phyloP scores from a whole-genome alignment of 2,888 invertebrate genomes.

The Caenorhabditis doughertyi region DNA sequence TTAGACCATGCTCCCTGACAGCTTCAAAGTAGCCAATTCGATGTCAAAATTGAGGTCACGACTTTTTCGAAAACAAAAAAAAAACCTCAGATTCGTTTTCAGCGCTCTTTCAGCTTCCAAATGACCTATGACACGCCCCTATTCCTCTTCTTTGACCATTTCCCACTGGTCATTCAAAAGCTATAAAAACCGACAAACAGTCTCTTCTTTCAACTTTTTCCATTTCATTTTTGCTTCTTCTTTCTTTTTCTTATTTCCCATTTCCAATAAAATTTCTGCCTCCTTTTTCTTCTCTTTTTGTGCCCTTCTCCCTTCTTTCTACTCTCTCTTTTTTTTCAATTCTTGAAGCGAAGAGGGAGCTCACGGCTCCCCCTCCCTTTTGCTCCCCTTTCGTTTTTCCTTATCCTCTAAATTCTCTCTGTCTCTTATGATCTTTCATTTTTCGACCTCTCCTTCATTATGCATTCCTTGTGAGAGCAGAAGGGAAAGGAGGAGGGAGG shows the following conservation, averaged over 20 bases:
- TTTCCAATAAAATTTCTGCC: conserved; percentile 23
- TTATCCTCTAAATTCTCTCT: background rate
- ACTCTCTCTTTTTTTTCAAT: conserved; percentile 11
- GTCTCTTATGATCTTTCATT: background rate
- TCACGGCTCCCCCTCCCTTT: background rate
- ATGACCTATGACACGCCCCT: too few relatives aligned
- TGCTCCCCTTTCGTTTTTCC: conserved; percentile 1
- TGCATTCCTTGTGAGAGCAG: conserved; percentile 37
- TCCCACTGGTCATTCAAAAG: too few relatives aligned
- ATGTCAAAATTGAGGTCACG: too few relatives aligned
- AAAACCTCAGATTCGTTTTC: too few relatives aligned
- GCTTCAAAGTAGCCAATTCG: too few relatives aligned
- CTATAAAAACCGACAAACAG: too few relatives aligned
- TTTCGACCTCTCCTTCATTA: conserved; percentile 51
- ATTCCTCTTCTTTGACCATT: too few relatives aligned
- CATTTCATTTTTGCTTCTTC: background rate
- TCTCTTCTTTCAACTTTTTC: background rate
- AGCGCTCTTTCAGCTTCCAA: too few relatives aligned
- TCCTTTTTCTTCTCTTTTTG: background rate
- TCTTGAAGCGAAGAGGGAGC: background rate
- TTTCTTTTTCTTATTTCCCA: conserved; percentile 1
- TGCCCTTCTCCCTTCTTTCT: background rate
- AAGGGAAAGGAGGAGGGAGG: background rate
- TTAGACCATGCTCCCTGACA: too few relatives aligned
- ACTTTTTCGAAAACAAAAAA: too few relatives aligned